phyloP scores from a whole-genome alignment of 2,113 vertebrate species.

The Tragelaphus strepsiceros region DNA sequence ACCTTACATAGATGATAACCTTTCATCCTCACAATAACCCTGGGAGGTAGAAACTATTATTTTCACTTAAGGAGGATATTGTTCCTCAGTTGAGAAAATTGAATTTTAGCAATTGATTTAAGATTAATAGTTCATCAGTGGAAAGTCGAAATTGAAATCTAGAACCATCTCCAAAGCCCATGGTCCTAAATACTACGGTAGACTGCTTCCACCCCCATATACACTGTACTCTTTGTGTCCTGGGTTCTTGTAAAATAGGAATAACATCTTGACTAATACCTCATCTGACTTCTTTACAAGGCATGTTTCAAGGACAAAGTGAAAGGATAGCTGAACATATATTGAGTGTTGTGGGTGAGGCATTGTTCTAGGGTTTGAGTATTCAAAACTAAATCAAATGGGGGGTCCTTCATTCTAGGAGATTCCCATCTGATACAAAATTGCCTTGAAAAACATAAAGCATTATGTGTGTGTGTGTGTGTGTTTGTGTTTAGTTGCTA shows the following conservation, averaged over 20 bases:
- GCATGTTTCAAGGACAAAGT: not conserved
- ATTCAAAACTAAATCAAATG: not conserved
- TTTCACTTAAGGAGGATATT: not conserved
- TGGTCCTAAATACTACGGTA: not conserved
- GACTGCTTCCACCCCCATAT: not conserved
- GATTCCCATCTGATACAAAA: conserved; percentile 30
- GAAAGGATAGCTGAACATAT: not conserved
- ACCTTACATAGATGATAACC: not conserved
- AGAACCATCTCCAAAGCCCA: not conserved
- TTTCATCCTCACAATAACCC: not conserved
- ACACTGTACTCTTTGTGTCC: not conserved
- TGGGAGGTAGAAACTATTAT: not conserved
- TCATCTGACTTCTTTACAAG: not conserved
- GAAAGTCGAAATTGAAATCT: not conserved
- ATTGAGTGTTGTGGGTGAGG: not conserved
- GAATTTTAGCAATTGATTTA: conserved; percentile 12
- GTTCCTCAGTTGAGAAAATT: not conserved
- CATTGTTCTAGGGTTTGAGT: not conserved
- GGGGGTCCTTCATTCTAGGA: not conserved
- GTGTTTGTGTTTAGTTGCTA: not conserved
- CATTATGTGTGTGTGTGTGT: not conserved
- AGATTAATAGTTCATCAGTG: not conserved
- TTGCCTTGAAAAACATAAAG: conserved; percentile 19
- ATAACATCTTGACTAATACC: not conserved
- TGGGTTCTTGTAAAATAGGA: not conserved